These are phyloP conservation scores for Melanerpes formicivorus DNA, from an alignment of 2,113 vertebrate genomes.

Conservation along the genomic window DNA sequence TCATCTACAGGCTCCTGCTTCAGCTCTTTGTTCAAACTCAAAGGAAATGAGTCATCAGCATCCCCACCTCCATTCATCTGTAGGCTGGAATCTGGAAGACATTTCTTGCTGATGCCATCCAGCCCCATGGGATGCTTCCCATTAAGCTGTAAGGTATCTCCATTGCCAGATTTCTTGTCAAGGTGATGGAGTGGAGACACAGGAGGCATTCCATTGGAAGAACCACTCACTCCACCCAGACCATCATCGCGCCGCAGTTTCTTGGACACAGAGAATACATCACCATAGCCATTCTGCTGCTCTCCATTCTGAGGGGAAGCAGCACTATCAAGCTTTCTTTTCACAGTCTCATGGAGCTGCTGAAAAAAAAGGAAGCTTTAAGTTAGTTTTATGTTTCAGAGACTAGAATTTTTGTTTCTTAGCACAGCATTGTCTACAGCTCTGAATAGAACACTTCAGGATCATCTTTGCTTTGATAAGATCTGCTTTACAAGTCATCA, in stretches of 20 bases:
- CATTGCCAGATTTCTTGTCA: constrained; percentile 81
- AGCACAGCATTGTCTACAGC: neutral
- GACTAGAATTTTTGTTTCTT: neutral
- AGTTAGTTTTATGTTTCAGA: neutral
- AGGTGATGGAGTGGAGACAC: constrained; percentile 78
- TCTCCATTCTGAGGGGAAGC: constrained; percentile 88
- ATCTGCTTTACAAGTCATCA: neutral
- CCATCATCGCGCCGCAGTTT: constrained; percentile 85
- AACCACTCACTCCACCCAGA: constrained; percentile 74
- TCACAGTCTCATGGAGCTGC: constrained; percentile 93
- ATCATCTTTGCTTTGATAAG: neutral
- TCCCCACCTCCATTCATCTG: constrained; percentile 72
- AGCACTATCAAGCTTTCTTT: constrained; percentile 89
- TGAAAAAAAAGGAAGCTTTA: constrained; percentile 30
- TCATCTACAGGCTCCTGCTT: constrained; percentile 96
- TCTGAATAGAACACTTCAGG: neutral
- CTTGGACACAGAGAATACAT: constrained; percentile 87
- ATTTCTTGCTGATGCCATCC: constrained; percentile 76
- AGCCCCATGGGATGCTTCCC: constrained; percentile 77
- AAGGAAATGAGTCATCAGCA: constrained; percentile 78
- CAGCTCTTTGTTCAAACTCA: constrained; percentile 86
- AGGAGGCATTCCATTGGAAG: constrained; percentile 82
- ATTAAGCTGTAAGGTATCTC: constrained; percentile 76
- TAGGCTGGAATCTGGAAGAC: constrained; percentile 75
- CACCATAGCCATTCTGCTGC: constrained; percentile 88